phyloP scores from a whole-genome alignment of 2,113 vertebrate species.

The Amphiprion percula region DNA sequence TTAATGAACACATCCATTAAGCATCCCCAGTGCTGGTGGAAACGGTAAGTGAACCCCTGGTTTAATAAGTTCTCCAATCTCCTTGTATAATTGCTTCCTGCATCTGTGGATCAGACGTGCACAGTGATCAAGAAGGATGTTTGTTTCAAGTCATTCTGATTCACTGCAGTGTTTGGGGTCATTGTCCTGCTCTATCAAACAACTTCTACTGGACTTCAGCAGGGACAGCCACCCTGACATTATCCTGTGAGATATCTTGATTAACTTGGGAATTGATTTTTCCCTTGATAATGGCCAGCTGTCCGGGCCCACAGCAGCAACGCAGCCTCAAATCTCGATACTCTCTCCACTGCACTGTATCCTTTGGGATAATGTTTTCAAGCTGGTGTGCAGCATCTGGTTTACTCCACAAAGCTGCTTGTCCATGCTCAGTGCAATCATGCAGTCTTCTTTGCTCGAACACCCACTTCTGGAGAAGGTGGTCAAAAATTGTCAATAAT shows the following conservation, averaged over 20 bases:
- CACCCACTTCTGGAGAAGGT: too few species aligned
- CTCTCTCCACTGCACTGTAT: background rate
- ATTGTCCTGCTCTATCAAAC: conserved; percentile 1
- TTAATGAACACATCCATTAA: too few species aligned
- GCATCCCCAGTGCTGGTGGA: too few species aligned
- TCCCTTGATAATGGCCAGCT: background rate
- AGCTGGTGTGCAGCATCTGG: background rate
- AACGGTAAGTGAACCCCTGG: background rate
- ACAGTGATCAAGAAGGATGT: background rate
- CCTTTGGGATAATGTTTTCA: background rate
- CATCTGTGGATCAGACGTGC: background rate
- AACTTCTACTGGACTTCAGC: conserved; percentile 2
- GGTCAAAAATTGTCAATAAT: too few species aligned
- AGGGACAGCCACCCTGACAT: background rate
- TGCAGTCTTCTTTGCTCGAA: too few species aligned
- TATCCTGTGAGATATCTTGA: background rate
- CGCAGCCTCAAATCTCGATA: background rate
- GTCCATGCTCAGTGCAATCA: too few species aligned
- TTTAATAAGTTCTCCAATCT: background rate
- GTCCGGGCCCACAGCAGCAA: background rate
- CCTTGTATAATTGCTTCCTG: background rate
- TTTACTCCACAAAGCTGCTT: background rate
- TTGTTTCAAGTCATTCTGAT: too few species aligned
- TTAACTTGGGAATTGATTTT: conserved; percentile 12
- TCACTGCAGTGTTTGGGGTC: background rate